phyloP scores from a whole-genome alignment of 2,113 vertebrate species.

The Hydropotes inermis region DNA sequence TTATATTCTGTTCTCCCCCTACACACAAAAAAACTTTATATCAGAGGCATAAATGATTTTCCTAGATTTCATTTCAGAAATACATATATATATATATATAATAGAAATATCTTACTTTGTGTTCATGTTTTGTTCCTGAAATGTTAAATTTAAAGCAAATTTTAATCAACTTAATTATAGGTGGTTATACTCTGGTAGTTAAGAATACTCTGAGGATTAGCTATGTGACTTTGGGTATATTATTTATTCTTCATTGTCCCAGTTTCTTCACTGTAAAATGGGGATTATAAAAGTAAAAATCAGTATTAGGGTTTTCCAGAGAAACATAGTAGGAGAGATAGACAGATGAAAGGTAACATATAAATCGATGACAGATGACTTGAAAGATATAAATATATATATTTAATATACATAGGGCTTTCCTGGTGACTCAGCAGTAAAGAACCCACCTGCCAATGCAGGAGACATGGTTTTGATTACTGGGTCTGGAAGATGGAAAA shows the following conservation, averaged over 20 bases:
- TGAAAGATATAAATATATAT: not conserved
- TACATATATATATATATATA: not conserved
- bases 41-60: not conserved
- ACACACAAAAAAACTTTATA: not conserved
- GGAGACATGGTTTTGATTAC: not conserved
- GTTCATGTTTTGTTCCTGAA: not conserved
- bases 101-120: not conserved
- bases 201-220: not conserved
- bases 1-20: not conserved
- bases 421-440: not conserved
- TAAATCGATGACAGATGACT: not conserved
- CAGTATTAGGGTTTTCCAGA: not conserved
- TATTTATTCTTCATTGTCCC: not conserved
- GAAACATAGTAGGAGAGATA: not conserved
- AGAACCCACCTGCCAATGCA: not conserved
- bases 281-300: not conserved
- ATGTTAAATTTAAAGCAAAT: not conserved
- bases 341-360: not conserved
- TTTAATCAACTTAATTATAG: not conserved
- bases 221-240: not conserved
- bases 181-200: not conserved
- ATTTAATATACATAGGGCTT: not conserved
- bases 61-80: constrained; percentile 11
- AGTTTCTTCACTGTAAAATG: not conserved
- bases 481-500: not conserved